Evolutionary conservation across 2,113 vertebrate species (phyloP), one percentile per base, ranked within the genome.

Genomic region (Sarotherodon lohbergeri): DNA sequence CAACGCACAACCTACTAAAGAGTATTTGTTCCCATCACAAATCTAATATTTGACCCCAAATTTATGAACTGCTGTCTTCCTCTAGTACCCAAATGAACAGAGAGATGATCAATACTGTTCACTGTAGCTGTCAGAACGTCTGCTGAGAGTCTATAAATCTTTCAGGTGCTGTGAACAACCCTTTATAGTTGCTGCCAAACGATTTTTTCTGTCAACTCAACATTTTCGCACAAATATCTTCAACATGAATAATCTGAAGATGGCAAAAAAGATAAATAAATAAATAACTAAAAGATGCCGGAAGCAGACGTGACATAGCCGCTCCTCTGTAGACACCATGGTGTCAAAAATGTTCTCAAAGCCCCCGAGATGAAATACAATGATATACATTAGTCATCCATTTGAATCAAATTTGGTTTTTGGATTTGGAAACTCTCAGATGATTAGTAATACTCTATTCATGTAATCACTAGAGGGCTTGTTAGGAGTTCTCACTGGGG

Each of bases 401-500:
- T 79, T 57, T 57, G 71, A 80, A 84, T 91, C 83, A 68, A 55
- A 89, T 86, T 55, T 85, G 17, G 63, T 48, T 86, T 82, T 88
- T 54, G n/a, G 52, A 78, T 79, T 71, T 86, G 22, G 29, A 80
- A 84, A 52, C 17, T 89, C 55, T 87, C 63, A 61, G 73, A 85
- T 82, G 55, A 71, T 81, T 68, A 48, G 27, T 84, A 56, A 39
- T 83, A 29, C 36, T 82, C 81, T 90, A 84, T 91, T 88, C 43
- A 88, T 89, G 41, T 80, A 81, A 73, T 84, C 36, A 5, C 92
- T 82, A 14, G 88, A 91, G 90, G 86, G 71, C 63, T 85, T 85
- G 90, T 91, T 90, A 86, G 34, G 86, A 80, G 90, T 85, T 59
- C 83, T 90, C 89, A 80, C 86, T 88, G 89, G 91, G 89, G 81